Evolutionary conservation across 2,888 invertebrate species (phyloP).

Genomic region (Cataglyphis albicans): DNA sequence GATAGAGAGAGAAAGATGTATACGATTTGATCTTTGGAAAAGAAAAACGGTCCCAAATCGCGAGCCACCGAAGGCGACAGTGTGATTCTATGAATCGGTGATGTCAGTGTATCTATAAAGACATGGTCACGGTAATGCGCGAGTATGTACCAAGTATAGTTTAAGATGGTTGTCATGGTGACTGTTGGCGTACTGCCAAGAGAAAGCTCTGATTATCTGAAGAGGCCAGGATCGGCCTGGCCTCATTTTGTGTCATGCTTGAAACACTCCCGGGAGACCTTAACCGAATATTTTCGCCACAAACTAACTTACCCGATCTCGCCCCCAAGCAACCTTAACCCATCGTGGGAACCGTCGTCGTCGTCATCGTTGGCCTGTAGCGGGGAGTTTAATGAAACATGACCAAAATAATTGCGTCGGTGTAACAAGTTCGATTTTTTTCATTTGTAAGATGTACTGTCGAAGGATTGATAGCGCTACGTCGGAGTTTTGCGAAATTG

Average conservation of each 20-base stretch:
- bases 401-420: slow-evolving; percentile 36
- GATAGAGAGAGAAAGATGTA: background rate
- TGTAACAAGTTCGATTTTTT: slow-evolving; percentile 25
- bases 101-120: slow-evolving; percentile 72
- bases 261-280: slow-evolving; percentile 76
- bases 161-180: slow-evolving; percentile 82
- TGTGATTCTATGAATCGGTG: slow-evolving; percentile 73
- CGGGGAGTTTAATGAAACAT: slow-evolving; percentile 41
- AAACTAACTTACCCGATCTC: slow-evolving; percentile 66
- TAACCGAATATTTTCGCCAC: slow-evolving; percentile 78
- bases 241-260: slow-evolving; percentile 77
- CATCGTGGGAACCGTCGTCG: slow-evolving; percentile 10
- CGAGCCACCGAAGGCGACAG: slow-evolving; percentile 54
- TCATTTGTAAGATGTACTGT: slow-evolving; percentile 1
- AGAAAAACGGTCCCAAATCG: slow-evolving; percentile 23
- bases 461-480: slow-evolving; percentile 9
- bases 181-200: slow-evolving; percentile 82
- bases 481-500: slow-evolving; percentile 34
- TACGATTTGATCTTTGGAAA: slow-evolving; percentile 15
- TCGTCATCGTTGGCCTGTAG: background rate
- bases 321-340: slow-evolving; percentile 18
- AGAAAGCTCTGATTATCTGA: slow-evolving; percentile 81
- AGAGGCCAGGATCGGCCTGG: slow-evolving; percentile 78
- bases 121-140: slow-evolving; percentile 32
- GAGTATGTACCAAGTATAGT: slow-evolving; percentile 63